Evolutionary conservation across 2,113 vertebrate species (phyloP), one percentile per base, ranked within the genome.

Genomic region (Otis tarda): DNA sequence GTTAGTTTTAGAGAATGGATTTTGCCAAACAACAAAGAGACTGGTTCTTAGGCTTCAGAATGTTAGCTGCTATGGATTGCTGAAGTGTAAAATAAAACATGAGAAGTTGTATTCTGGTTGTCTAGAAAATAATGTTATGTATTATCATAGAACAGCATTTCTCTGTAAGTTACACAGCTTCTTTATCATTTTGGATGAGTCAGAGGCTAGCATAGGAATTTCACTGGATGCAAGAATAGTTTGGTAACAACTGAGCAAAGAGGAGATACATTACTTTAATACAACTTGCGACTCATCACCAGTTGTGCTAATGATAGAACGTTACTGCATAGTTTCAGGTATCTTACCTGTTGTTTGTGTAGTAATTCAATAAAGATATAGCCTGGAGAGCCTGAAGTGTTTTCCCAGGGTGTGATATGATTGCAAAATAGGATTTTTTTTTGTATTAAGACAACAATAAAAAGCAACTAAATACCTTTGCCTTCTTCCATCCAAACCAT

Each of bases 401-500:
- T 90, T 82, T 90, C 50, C 37, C 10, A 64, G 87, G 70, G 31
- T 64, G 35, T 28, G 23, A 30, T 76, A 41, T 68, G 31, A 9
- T 92, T 90, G n/a, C 74, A 49, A 88, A 94, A 88, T 81, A 94
- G 57, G 57, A 43, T 90, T 70, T 70, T 91, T 91, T 90, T 35
- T 91, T 65, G 27, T 84, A 14, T 92, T 94, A 75, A 92, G 35
- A 70, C 43, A 77, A 45, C 86, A 91, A 75, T 25, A 60, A 89
- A 89, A 79, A 91, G 20, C 43, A 88, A 86, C 76, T 93, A 74
- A 95, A 88, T 92, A 50, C 25, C 28, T 90, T 97, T 94, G 41
- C 88, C 90, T 94, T 94, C 88, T 93, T 92, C 90, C 68, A 56
- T 90, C 64, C 79, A 96, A 90, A 96, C 88, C 92, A 17, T 87